Evolutionary conservation across 2,113 vertebrate genomes (phyloP), one percentile per base, ranked within the genome.

Genomic region (Brienomyrus brachyistius): DNA sequence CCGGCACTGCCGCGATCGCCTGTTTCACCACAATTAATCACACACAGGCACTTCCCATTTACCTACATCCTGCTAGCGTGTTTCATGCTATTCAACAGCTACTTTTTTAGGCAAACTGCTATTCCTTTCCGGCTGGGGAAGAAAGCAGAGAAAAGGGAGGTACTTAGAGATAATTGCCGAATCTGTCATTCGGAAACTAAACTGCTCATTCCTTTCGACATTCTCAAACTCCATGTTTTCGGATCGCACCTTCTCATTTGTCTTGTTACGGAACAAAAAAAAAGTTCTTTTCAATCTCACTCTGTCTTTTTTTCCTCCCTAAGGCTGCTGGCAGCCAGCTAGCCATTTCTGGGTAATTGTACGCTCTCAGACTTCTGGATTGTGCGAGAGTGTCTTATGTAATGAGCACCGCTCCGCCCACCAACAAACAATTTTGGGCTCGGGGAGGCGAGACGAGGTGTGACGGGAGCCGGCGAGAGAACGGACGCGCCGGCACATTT

Each of bases 1-100:
- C 82, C 48, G 89, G 89, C 88, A 90, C 89, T 91, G 89, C 89
- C n/a, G 74, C 48, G 89, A 66, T 92, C 90, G 89, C 92, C 88
- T 89, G 50, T 77, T 90, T 85, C 62, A n/a, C 10, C 2, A 89
- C 91, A 87, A 93, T 93, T 90, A 91, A 92, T 92, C 91, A 92
- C 88, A 86, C 4, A 47, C 86, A 90, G 91, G 90, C 88, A 48
- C 74, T 89, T 90, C 92, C 90, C 70, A 40, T 89, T 90, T 89
- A 87, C 89, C 77, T 85, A 89, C 27, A 93, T 90, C 88, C 82
- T 82, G 82, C 83, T 59, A 83, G 91, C 90, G 19, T 27, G 77
- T 89, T 89, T 56, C 56, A 90, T 91, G 90, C 56, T 23, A 91
- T 85, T 91, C 89, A 93, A 90, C 19, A 90, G 74, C 89, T 84